These are phyloP conservation scores for Gopherus flavomarginatus DNA, from an alignment of 2,113 vertebrate species.

Conservation along the genomic window DNA sequence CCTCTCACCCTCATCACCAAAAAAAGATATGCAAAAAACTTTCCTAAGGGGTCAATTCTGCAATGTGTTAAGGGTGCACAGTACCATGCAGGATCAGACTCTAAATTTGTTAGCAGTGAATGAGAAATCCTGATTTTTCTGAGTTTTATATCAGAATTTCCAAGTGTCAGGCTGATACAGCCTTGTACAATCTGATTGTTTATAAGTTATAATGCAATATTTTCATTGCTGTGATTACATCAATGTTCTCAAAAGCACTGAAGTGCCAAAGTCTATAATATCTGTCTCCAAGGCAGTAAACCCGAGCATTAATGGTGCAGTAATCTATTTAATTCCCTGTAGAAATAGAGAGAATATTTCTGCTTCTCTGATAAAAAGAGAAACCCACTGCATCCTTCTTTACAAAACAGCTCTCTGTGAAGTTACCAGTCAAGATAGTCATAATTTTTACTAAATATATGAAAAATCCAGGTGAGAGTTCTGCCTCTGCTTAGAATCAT, in stretches of 20 bases:
- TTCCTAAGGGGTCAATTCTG: neutral
- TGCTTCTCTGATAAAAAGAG: neutral
- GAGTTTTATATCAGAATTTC: neutral
- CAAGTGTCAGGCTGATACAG: neutral
- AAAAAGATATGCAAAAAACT: neutral
- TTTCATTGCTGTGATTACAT: neutral
- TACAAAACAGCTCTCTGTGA: neutral
- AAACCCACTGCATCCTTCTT: neutral
- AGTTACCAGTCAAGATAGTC: neutral
- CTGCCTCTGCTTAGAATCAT: neutral
- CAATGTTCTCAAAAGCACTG: neutral
- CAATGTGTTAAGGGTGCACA: fast-evolving
- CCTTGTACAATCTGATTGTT: neutral
- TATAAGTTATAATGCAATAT: neutral
- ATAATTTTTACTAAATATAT: neutral
- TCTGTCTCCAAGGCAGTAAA: neutral
- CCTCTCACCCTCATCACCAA: neutral
- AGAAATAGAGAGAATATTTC: neutral
- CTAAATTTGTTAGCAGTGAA: neutral
- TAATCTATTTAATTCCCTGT: neutral
- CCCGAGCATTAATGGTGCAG: neutral
- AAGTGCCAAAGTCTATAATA: neutral
- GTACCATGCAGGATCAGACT: neutral
- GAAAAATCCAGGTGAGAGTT: neutral
- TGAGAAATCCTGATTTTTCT: neutral